Evolutionary conservation across 2,113 vertebrate species (phyloP).

Genomic region (Scolopax mira): DNA sequence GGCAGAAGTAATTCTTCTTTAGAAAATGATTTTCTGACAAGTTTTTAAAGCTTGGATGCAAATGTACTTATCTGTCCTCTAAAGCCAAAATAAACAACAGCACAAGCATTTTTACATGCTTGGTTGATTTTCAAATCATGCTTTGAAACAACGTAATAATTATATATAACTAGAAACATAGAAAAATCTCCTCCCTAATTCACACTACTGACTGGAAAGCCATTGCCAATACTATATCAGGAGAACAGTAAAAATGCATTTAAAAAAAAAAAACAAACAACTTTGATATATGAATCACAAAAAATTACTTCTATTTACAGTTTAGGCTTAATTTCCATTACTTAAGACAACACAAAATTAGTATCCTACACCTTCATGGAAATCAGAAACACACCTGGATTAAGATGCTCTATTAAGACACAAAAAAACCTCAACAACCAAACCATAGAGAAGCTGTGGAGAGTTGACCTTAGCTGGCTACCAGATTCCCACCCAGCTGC

Average conservation of each 20-base stretch:
- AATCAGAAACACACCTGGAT: not conserved
- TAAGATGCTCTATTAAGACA: not conserved
- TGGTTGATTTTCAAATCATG: constrained; percentile 17
- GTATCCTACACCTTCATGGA: not conserved
- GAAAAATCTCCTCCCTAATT: not conserved
- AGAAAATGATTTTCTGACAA: not conserved
- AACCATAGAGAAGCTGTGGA: not conserved
- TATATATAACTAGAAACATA: not conserved
- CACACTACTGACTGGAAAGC: not conserved
- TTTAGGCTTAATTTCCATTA: not conserved
- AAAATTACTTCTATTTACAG: not conserved
- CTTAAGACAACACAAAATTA: not conserved
- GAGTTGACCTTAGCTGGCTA: not conserved
- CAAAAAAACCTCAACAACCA: not conserved
- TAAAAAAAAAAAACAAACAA: not conserved
- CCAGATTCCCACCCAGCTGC: not conserved
- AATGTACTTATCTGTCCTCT: constrained; percentile 14
- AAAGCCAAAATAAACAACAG: constrained; percentile 18
- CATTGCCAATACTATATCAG: not conserved
- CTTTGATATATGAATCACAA: not conserved
- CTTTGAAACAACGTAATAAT: constrained; percentile 17
- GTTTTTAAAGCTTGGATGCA: not conserved
- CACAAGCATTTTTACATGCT: not conserved
- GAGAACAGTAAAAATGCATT: not conserved
- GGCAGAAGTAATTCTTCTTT: not conserved